Base-by-base conservation (phyloP, 1,140 invertebrate genomes). In the Nautilus pompilius region DNA sequence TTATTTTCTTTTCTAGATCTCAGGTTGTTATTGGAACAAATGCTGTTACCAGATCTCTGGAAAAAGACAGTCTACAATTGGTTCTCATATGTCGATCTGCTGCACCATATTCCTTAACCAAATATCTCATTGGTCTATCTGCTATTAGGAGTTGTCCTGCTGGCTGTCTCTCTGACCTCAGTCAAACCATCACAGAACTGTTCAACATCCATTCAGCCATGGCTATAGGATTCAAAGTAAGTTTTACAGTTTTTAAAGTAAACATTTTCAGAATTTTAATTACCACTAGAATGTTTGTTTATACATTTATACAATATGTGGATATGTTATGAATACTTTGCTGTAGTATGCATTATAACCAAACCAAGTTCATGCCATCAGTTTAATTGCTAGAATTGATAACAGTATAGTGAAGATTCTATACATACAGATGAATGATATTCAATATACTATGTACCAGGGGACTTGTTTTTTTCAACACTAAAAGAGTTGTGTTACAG, bases 1-100 rank as follows among this genome's bases (percentile, higher is more conserved):
- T 13, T n/a, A 29, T 29, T 32, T 24, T 66, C 10, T 2, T 48
- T 60, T 61, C 5, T 54, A 75, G 70, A 54, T 34, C 8, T 28
- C 58, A 70, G 48, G 49, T 75, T 13, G 63, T 64, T 22, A 45
- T 72, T 34, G 73, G 73, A 29, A 62, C 73, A n/a, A 72, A 72
- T 56, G 57, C 57, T 41, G 68, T 74, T 5, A 68, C 66, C 13
- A 69, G 62, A 60, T 49, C 60, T 4, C 49, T 75, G 46, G 73
- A 75, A 26, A 66, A 66, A 51, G 67, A 74, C 55, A 15, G 58
- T 1, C 53, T 75, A 24, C 29, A 46, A 45, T 62, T 68, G 55
- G 53, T 75, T 32, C 45, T 74, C 3, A 58, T 70, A 2, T 66
- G 66, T 58, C 54, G 62, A 17, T 51, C 59, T 8, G 51, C 62